Evolutionary conservation across 2,797 vertebrate species (phyloP).

Genomic region (Gymnoscopelus braueri): DNA sequence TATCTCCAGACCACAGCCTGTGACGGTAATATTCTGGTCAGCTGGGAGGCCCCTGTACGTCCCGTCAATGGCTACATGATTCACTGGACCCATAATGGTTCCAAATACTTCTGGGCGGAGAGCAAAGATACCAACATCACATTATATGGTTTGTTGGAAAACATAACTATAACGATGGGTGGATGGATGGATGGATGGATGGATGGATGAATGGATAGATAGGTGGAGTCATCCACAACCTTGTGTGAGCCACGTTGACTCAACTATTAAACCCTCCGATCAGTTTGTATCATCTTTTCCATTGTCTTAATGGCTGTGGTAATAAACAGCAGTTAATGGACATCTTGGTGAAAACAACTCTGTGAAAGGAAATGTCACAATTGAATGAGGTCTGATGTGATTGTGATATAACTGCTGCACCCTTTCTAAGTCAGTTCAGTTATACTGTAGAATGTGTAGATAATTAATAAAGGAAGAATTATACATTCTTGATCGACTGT

Average conservation of each 20-base stretch:
- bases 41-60: constrained; percentile 58
- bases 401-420: too few relatives aligned
- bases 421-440: too few relatives aligned
- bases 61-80: constrained; percentile 65
- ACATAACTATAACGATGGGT: not conserved
- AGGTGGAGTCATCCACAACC: not conserved
- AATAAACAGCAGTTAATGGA: constrained; percentile 32
- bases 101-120: constrained; percentile 61
- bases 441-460: too few relatives aligned
- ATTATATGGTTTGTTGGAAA: constrained; percentile 59
- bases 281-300: constrained; percentile 7
- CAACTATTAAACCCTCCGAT: not conserved
- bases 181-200: not conserved
- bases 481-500: too few relatives aligned
- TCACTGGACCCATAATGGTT: constrained; percentile 69
- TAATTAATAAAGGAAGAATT: too few relatives aligned
- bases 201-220: not conserved
- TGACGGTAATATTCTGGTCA: constrained; percentile 45
- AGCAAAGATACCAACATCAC: constrained; percentile 48
- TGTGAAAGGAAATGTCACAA: not conserved
- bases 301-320: not conserved
- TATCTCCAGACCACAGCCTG: constrained; percentile 32
- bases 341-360: not conserved
- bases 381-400: too few relatives aligned
- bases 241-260: not conserved